A percentile compares a stretch with the other conserved stretches of the same genome.
phyloP scores from a whole-genome alignment of 2,113 vertebrate species.

The Puffinus mauretanicus region DNA sequence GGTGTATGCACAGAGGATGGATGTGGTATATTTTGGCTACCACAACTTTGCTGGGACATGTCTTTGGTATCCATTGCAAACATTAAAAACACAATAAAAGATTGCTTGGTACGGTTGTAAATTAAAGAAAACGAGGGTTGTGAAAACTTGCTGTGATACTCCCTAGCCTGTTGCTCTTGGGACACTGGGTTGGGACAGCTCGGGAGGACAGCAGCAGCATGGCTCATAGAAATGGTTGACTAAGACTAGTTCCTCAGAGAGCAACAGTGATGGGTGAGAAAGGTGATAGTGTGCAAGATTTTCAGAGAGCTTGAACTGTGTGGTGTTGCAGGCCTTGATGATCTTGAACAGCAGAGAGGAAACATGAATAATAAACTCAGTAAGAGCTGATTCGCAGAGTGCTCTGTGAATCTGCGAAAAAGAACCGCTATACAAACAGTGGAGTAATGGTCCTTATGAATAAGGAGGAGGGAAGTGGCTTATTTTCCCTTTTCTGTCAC shows the following conservation, averaged over 20 bases:
- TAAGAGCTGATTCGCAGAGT: not conserved
- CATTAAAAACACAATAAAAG: not conserved
- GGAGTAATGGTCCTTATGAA: not conserved
- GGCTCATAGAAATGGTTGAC: not conserved
- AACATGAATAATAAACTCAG: not conserved
- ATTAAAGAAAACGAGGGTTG: not conserved
- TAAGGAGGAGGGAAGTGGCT: not conserved
- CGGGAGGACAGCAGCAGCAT: not conserved
- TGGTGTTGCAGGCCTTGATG: not conserved
- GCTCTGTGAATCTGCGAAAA: not conserved
- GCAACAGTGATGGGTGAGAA: not conserved
- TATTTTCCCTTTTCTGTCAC: not conserved
- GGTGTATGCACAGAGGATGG: not conserved
- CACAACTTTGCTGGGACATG: not conserved
- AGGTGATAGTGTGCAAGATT: not conserved
- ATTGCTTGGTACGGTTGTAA: not conserved
- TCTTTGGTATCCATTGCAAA: not conserved
- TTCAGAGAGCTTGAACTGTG: not conserved
- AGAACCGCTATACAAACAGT: fast-evolving
- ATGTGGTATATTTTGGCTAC: no score
- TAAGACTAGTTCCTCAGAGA: not conserved
- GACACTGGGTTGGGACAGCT: no score
- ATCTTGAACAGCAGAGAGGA: not conserved
- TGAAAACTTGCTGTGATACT: no score
- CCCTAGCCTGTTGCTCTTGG: not conserved